Base-by-base conservation (phyloP, 2,797 vertebrate genomes). In the Leucoraja ocellata region DNA sequence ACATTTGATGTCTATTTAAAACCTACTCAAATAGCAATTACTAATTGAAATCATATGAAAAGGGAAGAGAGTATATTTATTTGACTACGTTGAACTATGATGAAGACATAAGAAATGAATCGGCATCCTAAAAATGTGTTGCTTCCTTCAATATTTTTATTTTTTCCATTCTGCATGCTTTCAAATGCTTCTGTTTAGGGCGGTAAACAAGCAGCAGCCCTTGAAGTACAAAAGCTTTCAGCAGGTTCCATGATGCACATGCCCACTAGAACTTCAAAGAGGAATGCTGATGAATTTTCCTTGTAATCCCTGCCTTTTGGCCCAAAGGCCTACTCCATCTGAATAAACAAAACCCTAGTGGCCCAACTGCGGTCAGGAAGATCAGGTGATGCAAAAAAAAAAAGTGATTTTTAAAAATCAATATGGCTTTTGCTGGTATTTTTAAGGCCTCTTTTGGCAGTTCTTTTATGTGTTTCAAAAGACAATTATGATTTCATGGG, bases 231-330 rank as follows among this genome's bases (percentile, higher is more conserved):
- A 76, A 92, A 92, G 90, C 90, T 39, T 95, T 93, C 95, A 96
- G 93, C 93, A 93, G 95, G 96, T 96, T 97, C 97, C 98, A 97
- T 96, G 96, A 96, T 96, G 96, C 97, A 97, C 95, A 97, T 97
- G 96, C 96, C 95, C 96, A 97, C 97, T 96, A 96, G 96, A 97
- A 98, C 97, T 98, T 98, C 98, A 99, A 98, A 98, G 97, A 94
- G 93, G 95, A 95, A 94, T 96, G 95, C 95, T 97, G 96, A 97
- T 95, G 95, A 97, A 97, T 98, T 97, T 97, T 96, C 95, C 96
- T 96, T 95, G 96, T 97, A 97, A 96, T 96, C 96, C 95, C 95
- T 96, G 96, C 95, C 95, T 96, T 96, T 97, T 97, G 96, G 97
- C 96, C 96, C 94, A 95, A 93, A 94, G 93, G 96, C 96, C 94